Evolutionary conservation across 2,797 vertebrate genomes (phyloP).

Genomic region (Nannoperca australis): DNA sequence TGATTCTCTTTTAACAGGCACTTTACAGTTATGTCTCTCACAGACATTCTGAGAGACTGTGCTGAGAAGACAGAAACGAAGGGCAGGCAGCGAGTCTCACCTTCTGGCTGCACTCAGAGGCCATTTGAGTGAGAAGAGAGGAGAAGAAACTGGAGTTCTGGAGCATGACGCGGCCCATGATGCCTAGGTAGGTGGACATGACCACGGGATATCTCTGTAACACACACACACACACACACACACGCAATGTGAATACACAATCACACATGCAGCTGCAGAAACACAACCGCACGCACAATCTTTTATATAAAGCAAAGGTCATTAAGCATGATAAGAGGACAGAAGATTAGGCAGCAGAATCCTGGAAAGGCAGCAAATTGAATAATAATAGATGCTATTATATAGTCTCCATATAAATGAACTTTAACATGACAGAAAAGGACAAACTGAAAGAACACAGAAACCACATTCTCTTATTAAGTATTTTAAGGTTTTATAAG

Average conservation of each 20-base stretch:
- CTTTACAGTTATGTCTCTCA: conserved; percentile 46
- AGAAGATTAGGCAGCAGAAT: conserved; percentile 32
- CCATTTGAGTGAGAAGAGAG: conserved; percentile 93
- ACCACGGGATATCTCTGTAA: conserved; percentile 93
- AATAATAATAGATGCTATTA: conserved; percentile 48
- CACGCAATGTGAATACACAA: conserved; percentile 8
- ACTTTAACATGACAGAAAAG: conserved; percentile 31
- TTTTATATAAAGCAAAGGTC: conserved; percentile 32
- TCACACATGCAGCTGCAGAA: not conserved
- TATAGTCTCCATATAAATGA: not conserved
- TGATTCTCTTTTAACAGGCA: conserved; percentile 57
- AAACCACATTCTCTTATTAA: not conserved
- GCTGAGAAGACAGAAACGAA: conserved; percentile 64
- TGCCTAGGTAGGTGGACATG: conserved; percentile 96
- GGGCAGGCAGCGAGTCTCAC: conserved; percentile 76
- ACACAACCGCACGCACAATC: not conserved
- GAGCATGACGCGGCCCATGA: conserved; percentile 93
- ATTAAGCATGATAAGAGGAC: conserved; percentile 27
- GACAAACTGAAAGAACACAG: conserved; percentile 19
- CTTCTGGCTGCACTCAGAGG: conserved; percentile 91
- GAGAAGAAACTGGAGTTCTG: conserved; percentile 96
- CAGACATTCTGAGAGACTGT: conserved; percentile 27
- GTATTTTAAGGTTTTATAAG: not conserved
- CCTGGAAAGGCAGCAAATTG: conserved; percentile 4
- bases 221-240: conserved; percentile 30